Evolutionary conservation across 2,113 vertebrate genomes (phyloP).

Genomic region (Melanocharis versteri): DNA sequence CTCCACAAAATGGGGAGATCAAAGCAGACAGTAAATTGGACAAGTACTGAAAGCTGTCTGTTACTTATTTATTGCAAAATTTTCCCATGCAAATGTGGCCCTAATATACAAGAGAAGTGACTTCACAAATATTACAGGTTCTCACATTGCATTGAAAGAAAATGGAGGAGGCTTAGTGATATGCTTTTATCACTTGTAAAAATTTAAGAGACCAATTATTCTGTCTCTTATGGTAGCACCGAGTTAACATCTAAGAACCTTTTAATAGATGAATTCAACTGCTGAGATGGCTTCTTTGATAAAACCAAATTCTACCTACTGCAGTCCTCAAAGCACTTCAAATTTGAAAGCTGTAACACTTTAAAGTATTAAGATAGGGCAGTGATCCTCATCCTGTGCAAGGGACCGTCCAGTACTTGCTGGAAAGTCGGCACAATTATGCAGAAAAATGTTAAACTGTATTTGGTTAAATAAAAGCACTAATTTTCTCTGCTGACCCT

Average conservation of each 20-base stretch:
- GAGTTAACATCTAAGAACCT: not conserved
- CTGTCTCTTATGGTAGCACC: not conserved
- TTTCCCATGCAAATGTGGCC: not conserved
- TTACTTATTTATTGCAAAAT: not conserved
- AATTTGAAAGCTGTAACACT: not conserved
- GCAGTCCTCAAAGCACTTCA: not conserved
- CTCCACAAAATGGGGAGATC: not conserved
- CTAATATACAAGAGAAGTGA: not conserved
- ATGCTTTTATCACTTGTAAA: not conserved
- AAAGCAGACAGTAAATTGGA: not conserved
- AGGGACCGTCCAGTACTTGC: not conserved
- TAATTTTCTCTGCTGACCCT: not conserved
- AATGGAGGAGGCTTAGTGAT: not conserved
- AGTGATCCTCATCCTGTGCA: not conserved
- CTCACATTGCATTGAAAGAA: accelerated
- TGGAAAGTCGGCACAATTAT: not conserved
- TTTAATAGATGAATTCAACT: not conserved
- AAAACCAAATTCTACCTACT: not conserved
- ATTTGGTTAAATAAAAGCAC: not conserved
- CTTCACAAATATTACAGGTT: not conserved
- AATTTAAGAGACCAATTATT: not conserved
- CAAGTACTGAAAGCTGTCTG: not conserved
- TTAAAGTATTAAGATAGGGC: not conserved
- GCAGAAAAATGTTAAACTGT: not conserved
- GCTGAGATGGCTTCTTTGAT: not conserved